phyloP scores from a whole-genome alignment of 2,797 vertebrate genomes.

The Hyperoplus lanceolatus region DNA sequence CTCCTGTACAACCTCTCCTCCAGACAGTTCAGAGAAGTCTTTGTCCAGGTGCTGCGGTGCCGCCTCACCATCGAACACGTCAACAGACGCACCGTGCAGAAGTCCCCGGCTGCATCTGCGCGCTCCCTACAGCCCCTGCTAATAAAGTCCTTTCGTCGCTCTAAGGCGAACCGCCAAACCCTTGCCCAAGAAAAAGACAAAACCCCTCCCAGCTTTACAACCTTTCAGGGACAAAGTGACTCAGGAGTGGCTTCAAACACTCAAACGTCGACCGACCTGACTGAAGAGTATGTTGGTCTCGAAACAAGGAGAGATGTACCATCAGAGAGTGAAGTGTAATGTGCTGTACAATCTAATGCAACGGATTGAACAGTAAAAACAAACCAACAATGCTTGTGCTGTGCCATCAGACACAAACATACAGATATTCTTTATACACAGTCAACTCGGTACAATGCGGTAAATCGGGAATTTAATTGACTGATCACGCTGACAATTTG shows the following conservation, averaged over 20 bases:
- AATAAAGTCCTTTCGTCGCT: slow-evolving; percentile 68
- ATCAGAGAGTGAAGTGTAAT: slow-evolving; percentile 73
- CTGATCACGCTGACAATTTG: slow-evolving; percentile 23
- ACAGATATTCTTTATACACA: slow-evolving; percentile 22
- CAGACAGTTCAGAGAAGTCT: slow-evolving; percentile 91
- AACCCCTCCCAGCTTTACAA: slow-evolving; percentile 15
- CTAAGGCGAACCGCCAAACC: background rate
- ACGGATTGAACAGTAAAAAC: slow-evolving; percentile 28
- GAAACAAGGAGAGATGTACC: slow-evolving; percentile 8
- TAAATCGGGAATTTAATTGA: slow-evolving; percentile 4
- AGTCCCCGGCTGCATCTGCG: slow-evolving; percentile 35
- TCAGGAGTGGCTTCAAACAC: slow-evolving; percentile 34
- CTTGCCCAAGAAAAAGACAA: background rate
- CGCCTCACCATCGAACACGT: slow-evolving; percentile 87
- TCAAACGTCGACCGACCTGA: slow-evolving; percentile 2
- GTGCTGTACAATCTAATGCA: slow-evolving; percentile 52
- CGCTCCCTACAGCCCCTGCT: slow-evolving; percentile 84
- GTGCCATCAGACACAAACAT: slow-evolving; percentile 25
- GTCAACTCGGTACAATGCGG: slow-evolving; percentile 25
- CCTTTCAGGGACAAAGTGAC: slow-evolving; percentile 50
- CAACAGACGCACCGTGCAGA: slow-evolving; percentile 85
- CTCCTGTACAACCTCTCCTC: slow-evolving; percentile 97
- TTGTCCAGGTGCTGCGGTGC: slow-evolving; percentile 92
- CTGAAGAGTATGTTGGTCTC: slow-evolving; percentile 12
- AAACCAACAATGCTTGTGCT: slow-evolving; percentile 12